A percentile compares a stretch with the other conserved stretches of the same genome.
Evolutionary conservation across 2,888 invertebrate species (phyloP).

Genomic region (Mesochorus sp.): DNA sequence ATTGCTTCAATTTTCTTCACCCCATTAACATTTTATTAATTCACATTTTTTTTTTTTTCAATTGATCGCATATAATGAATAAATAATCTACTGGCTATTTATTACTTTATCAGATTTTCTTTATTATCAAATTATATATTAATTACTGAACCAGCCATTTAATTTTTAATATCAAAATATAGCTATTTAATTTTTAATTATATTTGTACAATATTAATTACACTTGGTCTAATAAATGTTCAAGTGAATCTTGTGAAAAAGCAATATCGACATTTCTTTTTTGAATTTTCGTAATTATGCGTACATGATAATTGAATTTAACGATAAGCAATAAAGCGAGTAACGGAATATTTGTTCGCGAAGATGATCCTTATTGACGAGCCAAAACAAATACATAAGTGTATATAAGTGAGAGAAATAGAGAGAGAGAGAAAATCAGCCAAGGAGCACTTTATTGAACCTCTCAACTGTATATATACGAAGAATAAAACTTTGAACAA

Average conservation of each 20-base stretch:
- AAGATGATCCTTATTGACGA: constrained; percentile 32
- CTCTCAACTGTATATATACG: constrained; percentile 38
- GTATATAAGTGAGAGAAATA: constrained; percentile 46
- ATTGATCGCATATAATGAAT: constrained; percentile 6
- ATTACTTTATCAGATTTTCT: too few relatives aligned
- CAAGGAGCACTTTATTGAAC: constrained; percentile 51
- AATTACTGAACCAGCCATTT: too few relatives aligned
- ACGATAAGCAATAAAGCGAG: too few relatives aligned
- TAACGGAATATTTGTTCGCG: not conserved
- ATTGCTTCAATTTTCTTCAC: not conserved
- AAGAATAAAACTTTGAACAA: constrained; percentile 58
- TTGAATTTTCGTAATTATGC: not conserved
- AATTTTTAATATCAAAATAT: too few relatives aligned
- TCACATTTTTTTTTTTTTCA: not conserved
- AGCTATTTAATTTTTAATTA: not conserved
- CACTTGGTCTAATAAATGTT: too few relatives aligned
- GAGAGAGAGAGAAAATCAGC: constrained; percentile 41
- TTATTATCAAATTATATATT: too few relatives aligned
- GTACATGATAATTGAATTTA: too few relatives aligned
- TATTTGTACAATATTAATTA: not conserved
- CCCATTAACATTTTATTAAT: constrained; percentile 7
- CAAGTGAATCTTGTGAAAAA: too few relatives aligned
- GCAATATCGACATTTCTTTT: not conserved
- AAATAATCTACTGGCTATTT: too few relatives aligned
- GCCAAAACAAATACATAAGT: too few relatives aligned